These are phyloP conservation scores for Pecten maximus DNA, from an alignment of 2,888 invertebrate species.

Conservation along the genomic window DNA sequence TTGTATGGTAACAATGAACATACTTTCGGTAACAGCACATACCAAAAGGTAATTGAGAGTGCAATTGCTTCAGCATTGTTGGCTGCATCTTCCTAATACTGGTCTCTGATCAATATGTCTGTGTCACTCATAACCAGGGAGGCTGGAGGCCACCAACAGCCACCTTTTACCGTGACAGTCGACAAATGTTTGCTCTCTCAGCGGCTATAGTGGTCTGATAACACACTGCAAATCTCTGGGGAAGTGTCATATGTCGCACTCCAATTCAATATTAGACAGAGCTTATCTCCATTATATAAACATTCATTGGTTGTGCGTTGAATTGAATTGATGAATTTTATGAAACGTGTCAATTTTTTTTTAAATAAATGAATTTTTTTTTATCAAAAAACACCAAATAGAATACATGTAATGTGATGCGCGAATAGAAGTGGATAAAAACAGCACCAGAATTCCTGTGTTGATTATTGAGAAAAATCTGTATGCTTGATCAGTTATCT, in stretches of 20 bases:
- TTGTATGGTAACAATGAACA: background rate
- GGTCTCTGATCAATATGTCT: background rate
- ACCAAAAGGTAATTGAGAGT: background rate
- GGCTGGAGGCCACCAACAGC: background rate
- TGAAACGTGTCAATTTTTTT: too few species aligned
- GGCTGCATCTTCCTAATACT: background rate
- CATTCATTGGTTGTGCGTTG: too few species aligned
- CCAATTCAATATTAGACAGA: background rate
- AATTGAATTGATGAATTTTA: too few species aligned
- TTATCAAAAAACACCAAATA: too few species aligned
- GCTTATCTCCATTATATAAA: background rate
- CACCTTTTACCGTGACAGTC: background rate
- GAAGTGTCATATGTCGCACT: background rate
- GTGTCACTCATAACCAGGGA: background rate
- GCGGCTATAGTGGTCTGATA: background rate
- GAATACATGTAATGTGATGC: too few species aligned
- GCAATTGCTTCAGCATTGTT: background rate
- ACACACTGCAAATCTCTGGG: background rate
- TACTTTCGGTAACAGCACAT: background rate
- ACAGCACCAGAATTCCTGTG: too few species aligned
- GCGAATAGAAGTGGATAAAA: too few species aligned
- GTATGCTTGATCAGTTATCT: too few species aligned
- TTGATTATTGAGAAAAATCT: too few species aligned
- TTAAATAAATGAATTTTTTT: too few species aligned
- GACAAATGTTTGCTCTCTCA: background rate